Conservation (phyloP, 2,113 vertebrate species). For the Colaptes auratus region DNA sequence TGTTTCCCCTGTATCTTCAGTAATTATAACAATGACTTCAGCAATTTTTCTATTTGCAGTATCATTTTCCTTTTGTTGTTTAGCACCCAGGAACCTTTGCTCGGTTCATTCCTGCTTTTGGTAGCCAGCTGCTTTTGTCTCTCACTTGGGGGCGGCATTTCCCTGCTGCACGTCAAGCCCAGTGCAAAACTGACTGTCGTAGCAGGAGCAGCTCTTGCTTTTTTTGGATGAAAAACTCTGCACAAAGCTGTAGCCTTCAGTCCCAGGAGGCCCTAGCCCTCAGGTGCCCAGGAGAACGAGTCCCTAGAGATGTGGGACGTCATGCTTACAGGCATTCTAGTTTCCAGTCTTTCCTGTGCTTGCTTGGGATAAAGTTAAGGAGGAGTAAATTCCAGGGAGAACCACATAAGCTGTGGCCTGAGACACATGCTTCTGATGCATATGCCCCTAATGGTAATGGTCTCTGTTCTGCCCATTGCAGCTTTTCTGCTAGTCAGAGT, state of each 20-base stretch:
- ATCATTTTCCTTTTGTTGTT: neutral
- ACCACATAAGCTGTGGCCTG: neutral
- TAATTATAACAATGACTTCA: neutral
- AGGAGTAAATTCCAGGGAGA: neutral
- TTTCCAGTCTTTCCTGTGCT: neutral
- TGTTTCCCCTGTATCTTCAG: neutral
- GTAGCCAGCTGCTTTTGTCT: conserved; percentile 26
- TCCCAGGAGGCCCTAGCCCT: neutral
- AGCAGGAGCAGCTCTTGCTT: neutral
- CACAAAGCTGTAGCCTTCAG: neutral
- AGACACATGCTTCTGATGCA: neutral
- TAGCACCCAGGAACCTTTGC: neutral
- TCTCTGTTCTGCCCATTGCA: neutral
- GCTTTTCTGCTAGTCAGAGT: neutral
- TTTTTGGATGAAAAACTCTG: neutral
- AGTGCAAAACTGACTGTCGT: neutral
- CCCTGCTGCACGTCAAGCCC: neutral
- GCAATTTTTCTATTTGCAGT: conserved; percentile 11
- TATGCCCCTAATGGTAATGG: neutral
- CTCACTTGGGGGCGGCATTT: conserved; percentile 60
- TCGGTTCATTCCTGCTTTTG: neutral
- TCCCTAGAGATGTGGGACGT: neutral
- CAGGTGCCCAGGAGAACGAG: neutral
- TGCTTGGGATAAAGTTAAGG: neutral
- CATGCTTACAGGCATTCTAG: neutral